Evolutionary conservation across 2,113 vertebrate genomes (phyloP).

Genomic region (Eulemur rufifrons): DNA sequence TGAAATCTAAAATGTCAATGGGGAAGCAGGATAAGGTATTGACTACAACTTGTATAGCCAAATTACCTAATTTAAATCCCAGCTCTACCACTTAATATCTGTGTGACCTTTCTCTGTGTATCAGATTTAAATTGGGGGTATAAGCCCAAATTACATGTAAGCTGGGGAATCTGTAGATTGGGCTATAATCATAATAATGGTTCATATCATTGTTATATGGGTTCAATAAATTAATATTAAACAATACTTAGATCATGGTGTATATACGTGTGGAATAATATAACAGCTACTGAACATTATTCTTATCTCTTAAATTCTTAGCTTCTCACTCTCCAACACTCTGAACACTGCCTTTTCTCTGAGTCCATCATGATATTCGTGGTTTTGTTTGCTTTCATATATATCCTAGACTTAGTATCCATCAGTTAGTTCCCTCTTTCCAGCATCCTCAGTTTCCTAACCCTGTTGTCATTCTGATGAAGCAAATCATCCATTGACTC

Average conservation of each 20-base stretch:
- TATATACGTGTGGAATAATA: neutral
- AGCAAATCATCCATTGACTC: neutral
- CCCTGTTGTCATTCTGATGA: neutral
- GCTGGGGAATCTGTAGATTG: neutral
- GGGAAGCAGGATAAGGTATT: neutral
- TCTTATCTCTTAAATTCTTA: neutral
- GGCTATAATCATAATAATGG: neutral
- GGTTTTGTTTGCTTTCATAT: neutral
- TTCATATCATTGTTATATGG: neutral
- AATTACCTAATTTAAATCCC: neutral
- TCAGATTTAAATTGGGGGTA: neutral
- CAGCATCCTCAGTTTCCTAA: neutral
- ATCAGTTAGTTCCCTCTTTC: neutral
- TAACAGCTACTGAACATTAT: neutral
- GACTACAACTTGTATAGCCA: neutral
- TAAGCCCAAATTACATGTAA: neutral
- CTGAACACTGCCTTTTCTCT: neutral
- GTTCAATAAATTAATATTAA: neutral
- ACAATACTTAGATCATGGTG: neutral
- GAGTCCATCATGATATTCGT: neutral
- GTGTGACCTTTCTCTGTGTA: neutral
- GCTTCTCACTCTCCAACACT: neutral
- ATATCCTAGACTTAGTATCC: neutral
- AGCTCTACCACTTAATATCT: neutral
- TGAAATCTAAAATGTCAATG: slow-evolving; percentile 25